phyloP scores from a whole-genome alignment of 2,113 vertebrate species.

The Gasterosteus aculeatus region DNA sequence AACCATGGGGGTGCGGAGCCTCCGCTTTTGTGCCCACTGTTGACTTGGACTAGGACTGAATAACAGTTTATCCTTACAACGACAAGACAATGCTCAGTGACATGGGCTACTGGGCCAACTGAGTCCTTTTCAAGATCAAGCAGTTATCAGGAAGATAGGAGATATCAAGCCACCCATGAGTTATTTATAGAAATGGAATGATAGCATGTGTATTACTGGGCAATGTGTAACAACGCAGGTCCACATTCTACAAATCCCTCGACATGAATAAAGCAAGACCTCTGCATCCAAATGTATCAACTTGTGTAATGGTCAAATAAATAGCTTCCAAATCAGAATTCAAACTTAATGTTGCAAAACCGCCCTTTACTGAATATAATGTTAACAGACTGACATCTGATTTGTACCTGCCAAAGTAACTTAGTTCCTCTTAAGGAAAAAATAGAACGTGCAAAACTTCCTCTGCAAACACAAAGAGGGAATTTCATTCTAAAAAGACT shows the following conservation, averaged over 20 bases:
- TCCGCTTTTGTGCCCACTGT: not conserved
- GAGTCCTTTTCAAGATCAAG: not conserved
- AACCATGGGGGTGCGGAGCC: not conserved
- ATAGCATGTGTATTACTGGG: not conserved
- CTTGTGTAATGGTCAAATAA: not conserved
- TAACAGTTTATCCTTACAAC: not conserved
- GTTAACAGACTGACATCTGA: no score
- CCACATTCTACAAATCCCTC: not conserved
- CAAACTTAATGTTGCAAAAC: no score
- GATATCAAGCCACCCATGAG: conserved; percentile 1
- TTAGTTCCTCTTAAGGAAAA: no score
- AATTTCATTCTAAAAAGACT: no score
- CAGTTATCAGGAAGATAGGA: not conserved
- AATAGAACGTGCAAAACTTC: no score
- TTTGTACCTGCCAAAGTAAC: no score
- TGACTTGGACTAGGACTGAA: conserved; percentile 7
- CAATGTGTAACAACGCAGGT: not conserved
- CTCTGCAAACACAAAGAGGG: no score
- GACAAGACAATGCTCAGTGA: not conserved
- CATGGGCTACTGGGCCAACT: not conserved
- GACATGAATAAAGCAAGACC: not conserved
- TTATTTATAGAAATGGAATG: conserved; percentile 7
- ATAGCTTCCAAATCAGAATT: no score
- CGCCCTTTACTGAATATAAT: no score
- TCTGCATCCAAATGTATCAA: not conserved